Evolutionary conservation across 1,140 invertebrate genomes (phyloP).

Genomic region (Drosophila grimshawi): DNA sequence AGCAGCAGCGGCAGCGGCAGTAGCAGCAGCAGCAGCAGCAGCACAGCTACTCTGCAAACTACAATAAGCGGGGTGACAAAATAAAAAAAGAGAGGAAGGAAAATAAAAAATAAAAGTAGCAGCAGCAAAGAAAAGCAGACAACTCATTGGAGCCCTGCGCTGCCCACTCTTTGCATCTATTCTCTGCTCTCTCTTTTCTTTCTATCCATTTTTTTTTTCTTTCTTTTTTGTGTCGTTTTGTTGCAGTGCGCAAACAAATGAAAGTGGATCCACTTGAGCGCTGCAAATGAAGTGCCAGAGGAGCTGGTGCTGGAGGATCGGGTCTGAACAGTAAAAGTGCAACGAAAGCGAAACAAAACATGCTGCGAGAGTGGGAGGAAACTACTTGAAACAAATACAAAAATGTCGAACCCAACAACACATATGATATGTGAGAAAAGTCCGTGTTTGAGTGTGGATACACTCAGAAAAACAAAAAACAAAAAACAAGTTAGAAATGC

Average conservation of each 20-base stretch:
- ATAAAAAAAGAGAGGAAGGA: slow-evolving; percentile 35
- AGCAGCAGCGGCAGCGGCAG: slow-evolving; percentile 45
- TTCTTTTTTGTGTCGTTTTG: slow-evolving; percentile 43
- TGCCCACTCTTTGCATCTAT: slow-evolving; percentile 13
- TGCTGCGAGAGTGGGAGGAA: background rate
- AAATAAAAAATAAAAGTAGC: slow-evolving; percentile 25
- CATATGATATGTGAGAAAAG: slow-evolving; percentile 58
- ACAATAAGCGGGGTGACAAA: slow-evolving; percentile 69
- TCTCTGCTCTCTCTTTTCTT: slow-evolving; percentile 13
- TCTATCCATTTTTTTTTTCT: slow-evolving; percentile 16
- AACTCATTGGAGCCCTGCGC: slow-evolving; percentile 54
- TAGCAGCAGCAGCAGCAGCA: slow-evolving; percentile 27
- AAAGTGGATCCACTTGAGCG: slow-evolving; percentile 84
- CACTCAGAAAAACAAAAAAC: too few species aligned
- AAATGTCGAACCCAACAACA: slow-evolving; percentile 72
- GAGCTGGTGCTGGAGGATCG: slow-evolving; percentile 35
- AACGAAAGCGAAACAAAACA: slow-evolving; percentile 78
- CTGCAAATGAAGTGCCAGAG: slow-evolving; percentile 78
- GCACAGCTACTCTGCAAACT: slow-evolving; percentile 73
- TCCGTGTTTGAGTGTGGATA: slow-evolving; percentile 6
- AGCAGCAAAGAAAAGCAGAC: slow-evolving; percentile 41
- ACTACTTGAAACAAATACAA: slow-evolving; percentile 76
- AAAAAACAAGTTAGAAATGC: too few species aligned
- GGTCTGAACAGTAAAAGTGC: slow-evolving; percentile 77
- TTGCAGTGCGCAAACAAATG: slow-evolving; percentile 75